A percentile compares a stretch with the other conserved stretches of the same genome.
Conservation (phyloP, 2,797 vertebrate genomes). For the Thripadectes ignobilis region DNA sequence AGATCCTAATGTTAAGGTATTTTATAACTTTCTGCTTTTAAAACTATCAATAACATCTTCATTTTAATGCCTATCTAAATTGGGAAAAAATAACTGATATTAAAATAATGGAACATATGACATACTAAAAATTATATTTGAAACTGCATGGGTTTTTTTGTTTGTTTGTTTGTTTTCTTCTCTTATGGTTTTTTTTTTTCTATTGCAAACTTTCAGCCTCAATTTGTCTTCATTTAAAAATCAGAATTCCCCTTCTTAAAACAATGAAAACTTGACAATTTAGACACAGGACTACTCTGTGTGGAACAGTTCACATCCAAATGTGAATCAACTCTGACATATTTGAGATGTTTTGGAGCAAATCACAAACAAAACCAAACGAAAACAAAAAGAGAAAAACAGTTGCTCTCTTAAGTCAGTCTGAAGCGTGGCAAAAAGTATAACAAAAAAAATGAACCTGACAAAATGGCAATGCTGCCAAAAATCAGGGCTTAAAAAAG, state of each 20-base stretch:
- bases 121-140: background rate
- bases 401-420: background rate
- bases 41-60: background rate
- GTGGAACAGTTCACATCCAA: background rate
- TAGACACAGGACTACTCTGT: background rate
- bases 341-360: background rate
- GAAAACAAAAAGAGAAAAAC: background rate
- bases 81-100: background rate
- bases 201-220: background rate
- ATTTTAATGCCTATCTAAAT: background rate
- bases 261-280: background rate
- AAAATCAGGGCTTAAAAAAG: background rate
- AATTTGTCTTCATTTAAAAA: background rate
- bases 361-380: background rate
- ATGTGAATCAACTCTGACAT: background rate
- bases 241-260: background rate
- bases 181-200: background rate
- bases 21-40: background rate
- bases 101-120: background rate
- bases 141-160: background rate
- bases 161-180: too few relatives aligned
- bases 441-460: background rate
- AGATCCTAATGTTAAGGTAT: background rate
- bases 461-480: background rate
- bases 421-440: background rate